These are phyloP conservation scores for Trisateles emortualis DNA, from an alignment of 2,888 invertebrate species.

Conservation along the genomic window DNA sequence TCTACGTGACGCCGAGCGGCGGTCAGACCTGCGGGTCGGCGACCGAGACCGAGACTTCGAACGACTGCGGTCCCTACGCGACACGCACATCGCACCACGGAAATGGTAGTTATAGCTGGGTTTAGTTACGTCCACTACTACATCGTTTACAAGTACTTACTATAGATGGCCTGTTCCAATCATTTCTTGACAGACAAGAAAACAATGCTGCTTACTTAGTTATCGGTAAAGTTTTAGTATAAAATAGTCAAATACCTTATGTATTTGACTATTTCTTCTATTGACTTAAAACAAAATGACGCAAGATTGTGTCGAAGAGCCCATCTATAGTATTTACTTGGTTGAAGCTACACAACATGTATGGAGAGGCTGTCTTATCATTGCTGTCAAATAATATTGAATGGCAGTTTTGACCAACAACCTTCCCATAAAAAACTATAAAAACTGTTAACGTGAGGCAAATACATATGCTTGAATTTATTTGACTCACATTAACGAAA, in stretches of 20 bases:
- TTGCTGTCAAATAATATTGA: too few relatives aligned
- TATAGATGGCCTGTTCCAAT: too few relatives aligned
- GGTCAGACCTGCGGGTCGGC: slow-evolving; percentile 60
- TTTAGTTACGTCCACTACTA: slow-evolving; percentile 47
- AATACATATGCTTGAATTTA: slow-evolving; percentile 9
- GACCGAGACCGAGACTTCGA: slow-evolving; percentile 72
- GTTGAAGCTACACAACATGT: too few relatives aligned
- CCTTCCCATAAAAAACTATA: slow-evolving; percentile 10
- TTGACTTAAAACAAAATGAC: too few relatives aligned
- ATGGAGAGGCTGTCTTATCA: too few relatives aligned
- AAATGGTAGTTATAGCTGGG: slow-evolving; percentile 44
- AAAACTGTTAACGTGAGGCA: slow-evolving; percentile 20
- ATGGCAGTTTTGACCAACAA: slow-evolving; percentile 12
- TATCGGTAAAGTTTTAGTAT: too few relatives aligned
- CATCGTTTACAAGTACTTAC: too few relatives aligned
- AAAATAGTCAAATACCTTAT: too few relatives aligned
- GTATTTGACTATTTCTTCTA: not conserved
- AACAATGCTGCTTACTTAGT: too few relatives aligned
- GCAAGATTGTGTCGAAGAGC: too few relatives aligned
- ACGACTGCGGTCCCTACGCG: slow-evolving; percentile 76
- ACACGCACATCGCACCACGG: slow-evolving; percentile 48
- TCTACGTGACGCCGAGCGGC: slow-evolving; percentile 55
- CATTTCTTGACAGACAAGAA: too few relatives aligned
- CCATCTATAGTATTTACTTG: too few relatives aligned
- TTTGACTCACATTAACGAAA: slow-evolving; percentile 22